Evolutionary conservation across 2,888 invertebrate species (phyloP), one percentile per base, ranked within the genome.

Genomic region (Ischnus inquisitorius): DNA sequence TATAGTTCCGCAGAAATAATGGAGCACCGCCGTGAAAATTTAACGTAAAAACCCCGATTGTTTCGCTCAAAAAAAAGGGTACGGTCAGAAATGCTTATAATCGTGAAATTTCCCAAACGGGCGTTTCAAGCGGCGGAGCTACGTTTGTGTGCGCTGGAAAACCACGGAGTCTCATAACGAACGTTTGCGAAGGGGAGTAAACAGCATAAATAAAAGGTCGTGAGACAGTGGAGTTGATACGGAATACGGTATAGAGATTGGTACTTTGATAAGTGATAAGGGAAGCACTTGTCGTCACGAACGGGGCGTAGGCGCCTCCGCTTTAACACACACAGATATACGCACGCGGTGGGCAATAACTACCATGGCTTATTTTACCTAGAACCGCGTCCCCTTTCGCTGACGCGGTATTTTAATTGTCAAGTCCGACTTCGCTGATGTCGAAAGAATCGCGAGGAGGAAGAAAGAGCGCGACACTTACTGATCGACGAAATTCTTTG

Each of bases 381-480:
- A 12, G 28, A 64, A 72, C 60, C 67, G 79, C 71, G 69, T 76
- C 71, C 25, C 57, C 62, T 79, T 79, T 65, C 83, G 79, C 79
- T 76, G 75, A 74, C 82, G 14, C 65, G 8, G 65, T 46, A 39
- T 3, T 65, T 39, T 46, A 16, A 12, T 60, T 34, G 28, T 25
- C 41, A 77, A 65, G 41, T 60, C 12, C 12, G 8, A 57, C 69
- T 67, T 71, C 65, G 65, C 46, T 48, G 57, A 75, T 77, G 39
- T 39, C 39, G 34, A 48, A 19, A n/a, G 16, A 79, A 34, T 46
- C 8, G 54, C 34, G 34, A 34, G 34, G n/a, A n/a, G n/a, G n/a
- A n/a, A n/a, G n/a, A n/a, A n/a, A 34, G 34, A 5, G 1, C 8
- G 8, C 34, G 34, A 8, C 34, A 34, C 8, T 34, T 34, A 34